These are phyloP conservation scores for Sepiola atlantica DNA, from an alignment of 2,888 invertebrate genomes.

Conservation along the genomic window DNA sequence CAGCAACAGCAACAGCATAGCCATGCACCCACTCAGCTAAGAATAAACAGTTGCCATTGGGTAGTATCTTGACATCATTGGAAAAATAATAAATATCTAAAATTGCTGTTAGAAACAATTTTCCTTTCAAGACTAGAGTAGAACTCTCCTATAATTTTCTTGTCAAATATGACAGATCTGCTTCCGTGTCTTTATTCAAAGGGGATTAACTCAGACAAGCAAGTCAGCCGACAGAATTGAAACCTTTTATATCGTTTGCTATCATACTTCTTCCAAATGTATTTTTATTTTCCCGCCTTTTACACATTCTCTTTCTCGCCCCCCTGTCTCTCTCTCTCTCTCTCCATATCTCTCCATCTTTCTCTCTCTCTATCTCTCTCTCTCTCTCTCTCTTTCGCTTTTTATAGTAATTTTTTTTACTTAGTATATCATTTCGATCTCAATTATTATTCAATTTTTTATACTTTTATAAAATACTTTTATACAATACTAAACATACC, in stretches of 20 bases:
- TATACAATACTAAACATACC: no score
- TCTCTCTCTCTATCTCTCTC: neutral
- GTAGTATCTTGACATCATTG: neutral
- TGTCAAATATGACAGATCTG: neutral
- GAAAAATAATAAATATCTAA: neutral
- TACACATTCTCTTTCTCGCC: neutral
- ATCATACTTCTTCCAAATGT: neutral
- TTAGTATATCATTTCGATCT: no score
- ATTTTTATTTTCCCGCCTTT: neutral
- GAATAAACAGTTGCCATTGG: neutral
- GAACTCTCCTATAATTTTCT: neutral
- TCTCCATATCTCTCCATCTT: neutral
- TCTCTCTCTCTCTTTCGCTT: neutral
- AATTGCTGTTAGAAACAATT: neutral
- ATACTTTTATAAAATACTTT: no score
- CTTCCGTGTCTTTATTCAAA: neutral
- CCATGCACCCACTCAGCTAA: no score
- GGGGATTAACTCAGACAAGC: neutral
- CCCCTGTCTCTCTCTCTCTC: neutral
- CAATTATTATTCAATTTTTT: no score
- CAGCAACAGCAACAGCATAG: no score
- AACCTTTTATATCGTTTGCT: neutral
- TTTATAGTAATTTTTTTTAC: no score
- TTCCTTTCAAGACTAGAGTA: neutral
- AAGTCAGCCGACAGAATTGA: neutral